Evolutionary conservation across 2,888 invertebrate genomes (phyloP).

Genomic region (Pandemis cinnamomeana): DNA sequence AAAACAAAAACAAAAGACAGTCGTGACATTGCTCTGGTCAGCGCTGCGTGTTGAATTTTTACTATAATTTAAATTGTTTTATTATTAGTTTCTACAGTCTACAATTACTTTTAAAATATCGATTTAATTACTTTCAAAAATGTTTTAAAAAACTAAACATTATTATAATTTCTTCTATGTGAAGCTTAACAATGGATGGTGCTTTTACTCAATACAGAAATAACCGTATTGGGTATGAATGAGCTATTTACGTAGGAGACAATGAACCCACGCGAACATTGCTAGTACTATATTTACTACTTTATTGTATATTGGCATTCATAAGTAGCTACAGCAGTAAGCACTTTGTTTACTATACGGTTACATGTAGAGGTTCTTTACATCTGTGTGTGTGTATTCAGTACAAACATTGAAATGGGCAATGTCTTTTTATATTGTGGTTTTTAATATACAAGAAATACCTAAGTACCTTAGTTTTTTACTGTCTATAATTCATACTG

Average conservation of each 20-base stretch:
- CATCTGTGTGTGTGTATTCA: neutral
- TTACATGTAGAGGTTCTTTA: neutral
- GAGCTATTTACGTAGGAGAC: slow-evolving; percentile 49
- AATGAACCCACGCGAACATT: slow-evolving; percentile 46
- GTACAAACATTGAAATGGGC: too few relatives aligned
- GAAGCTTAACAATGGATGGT: neutral
- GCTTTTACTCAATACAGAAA: slow-evolving; percentile 3
- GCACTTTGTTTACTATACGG: neutral
- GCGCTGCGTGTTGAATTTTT: too few relatives aligned
- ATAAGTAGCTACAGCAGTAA: neutral
- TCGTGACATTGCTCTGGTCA: too few relatives aligned
- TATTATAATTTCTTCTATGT: neutral
- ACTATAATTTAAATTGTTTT: too few relatives aligned
- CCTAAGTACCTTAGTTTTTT: too few relatives aligned
- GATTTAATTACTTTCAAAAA: neutral
- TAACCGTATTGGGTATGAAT: slow-evolving; percentile 21
- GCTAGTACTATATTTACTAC: slow-evolving; percentile 21
- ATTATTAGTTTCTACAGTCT: too few relatives aligned
- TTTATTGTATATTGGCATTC: slow-evolving; percentile 2
- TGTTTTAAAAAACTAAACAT: neutral
- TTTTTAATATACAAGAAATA: too few relatives aligned
- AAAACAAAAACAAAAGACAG: too few relatives aligned
- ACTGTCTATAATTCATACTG: too few relatives aligned
- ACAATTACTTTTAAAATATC: too few relatives aligned
- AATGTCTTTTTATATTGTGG: too few relatives aligned